Base-by-base conservation (phyloP, 2,888 invertebrate species). In the Pristionchus japonicus region DNA sequence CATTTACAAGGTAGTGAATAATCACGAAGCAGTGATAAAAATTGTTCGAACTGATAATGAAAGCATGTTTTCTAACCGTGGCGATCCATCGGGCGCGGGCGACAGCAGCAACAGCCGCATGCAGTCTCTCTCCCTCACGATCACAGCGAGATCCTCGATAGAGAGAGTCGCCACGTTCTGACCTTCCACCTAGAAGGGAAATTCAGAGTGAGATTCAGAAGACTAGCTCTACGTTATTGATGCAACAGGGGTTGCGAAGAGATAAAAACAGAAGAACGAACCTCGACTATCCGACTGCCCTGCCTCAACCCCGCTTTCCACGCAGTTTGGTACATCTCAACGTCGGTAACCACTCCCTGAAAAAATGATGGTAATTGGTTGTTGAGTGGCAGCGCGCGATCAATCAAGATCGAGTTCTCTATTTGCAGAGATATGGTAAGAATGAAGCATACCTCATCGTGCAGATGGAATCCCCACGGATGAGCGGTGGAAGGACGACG, bases 281-380 rank as follows among this genome's bases (percentile, higher is more conserved):
- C 95, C 95, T 98, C 98, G 3, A 98, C 97, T 90, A 98, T 96
- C 27, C 98, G 96, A 86, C 97, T 97, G 89, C 97, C 97, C 94
- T 97, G 97, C 82, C 97, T 95, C 82, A 98, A 96, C n/a, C 98
- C 98, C 2, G 97, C 97, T 91, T 95, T 95, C 95, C 95, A 96
- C 57, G 96, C 95, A 91, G 95, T 94, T 61, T 95, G 95, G 90
- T 95, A 95, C 89, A 94, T 96, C 94, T 98, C 98, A n/a, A 98
- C 97, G 93, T 97, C 97, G 4, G 98, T 98, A 49, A 98, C 97
- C 40, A 98, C 96, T 4, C 98, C 98, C 89, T 94, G 94, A 61
- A 84, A 27, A 90, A 61, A 27, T 4, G 27, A 11, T 6, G 7
- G 67, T 34, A 90, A 77, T 91, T 90, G 49, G 40, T 13, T 57